These are phyloP conservation scores for Aphodius granarius DNA, from an alignment of 2,888 invertebrate species.

Conservation along the genomic window DNA sequence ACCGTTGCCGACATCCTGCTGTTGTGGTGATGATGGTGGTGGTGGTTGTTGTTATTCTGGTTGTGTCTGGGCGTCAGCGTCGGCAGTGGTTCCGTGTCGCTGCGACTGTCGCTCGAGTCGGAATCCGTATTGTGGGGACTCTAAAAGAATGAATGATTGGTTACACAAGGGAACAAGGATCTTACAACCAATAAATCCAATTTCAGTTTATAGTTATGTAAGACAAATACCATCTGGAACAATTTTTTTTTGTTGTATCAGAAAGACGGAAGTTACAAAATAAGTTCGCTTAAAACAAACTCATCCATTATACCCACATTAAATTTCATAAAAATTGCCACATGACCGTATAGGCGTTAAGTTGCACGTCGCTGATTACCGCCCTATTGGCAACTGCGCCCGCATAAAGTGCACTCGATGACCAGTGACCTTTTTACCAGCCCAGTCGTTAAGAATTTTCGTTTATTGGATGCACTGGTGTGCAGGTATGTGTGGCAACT, in stretches of 20 bases:
- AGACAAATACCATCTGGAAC: too few relatives aligned
- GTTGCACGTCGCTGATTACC: background rate
- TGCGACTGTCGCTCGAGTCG: conserved; percentile 64
- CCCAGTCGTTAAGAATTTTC: background rate
- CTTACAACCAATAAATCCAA: background rate
- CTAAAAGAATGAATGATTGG: conserved; percentile 49
- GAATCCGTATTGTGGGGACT: conserved; percentile 71
- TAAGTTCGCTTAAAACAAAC: too few relatives aligned
- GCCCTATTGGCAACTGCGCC: background rate
- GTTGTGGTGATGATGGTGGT: conserved; percentile 54
- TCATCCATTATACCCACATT: background rate
- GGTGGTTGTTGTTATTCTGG: conserved; percentile 43
- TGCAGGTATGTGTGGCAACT: background rate
- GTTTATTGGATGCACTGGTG: background rate
- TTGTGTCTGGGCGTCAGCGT: conserved; percentile 49
- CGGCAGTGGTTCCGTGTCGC: conserved; percentile 57
- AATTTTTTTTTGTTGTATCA: too few relatives aligned
- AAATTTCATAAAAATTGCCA: background rate
- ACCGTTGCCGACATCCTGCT: conserved; percentile 59
- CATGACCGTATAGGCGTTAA: background rate
- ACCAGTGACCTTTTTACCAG: background rate
- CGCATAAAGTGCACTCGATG: background rate
- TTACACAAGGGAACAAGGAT: background rate
- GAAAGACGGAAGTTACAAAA: background rate
- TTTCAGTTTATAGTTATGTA: too few relatives aligned